Conservation (phyloP, 2,797 vertebrate genomes). For the Tiaroga cobitis region DNA sequence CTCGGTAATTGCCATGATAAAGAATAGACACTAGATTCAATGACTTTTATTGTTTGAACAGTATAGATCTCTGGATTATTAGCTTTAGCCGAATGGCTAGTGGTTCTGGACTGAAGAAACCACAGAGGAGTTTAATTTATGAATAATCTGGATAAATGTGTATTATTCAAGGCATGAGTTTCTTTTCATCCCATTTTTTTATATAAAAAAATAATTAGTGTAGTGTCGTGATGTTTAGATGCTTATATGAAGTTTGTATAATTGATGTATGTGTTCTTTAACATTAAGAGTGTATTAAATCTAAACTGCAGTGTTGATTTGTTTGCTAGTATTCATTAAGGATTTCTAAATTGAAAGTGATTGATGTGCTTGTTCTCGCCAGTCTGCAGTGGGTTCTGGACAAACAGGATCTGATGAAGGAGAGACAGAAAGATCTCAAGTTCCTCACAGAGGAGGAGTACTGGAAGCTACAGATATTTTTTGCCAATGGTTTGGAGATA, state of each 20-base stretch:
- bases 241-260: constrained; percentile 29
- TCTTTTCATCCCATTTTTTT: not conserved
- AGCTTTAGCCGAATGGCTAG: constrained; percentile 27
- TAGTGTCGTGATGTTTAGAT: not conserved
- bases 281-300: not conserved
- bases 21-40: not conserved
- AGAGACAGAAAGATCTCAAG: constrained; percentile 97
- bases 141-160: not conserved
- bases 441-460: constrained; percentile 97
- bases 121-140: not conserved
- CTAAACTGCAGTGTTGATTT: not conserved
- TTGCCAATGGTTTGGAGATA: constrained; percentile 89
- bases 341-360: not conserved
- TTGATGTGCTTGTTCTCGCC: not conserved
- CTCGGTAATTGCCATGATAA: not conserved
- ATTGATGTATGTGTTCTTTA: not conserved
- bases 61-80: not conserved
- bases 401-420: constrained; percentile 98
- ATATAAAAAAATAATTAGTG: not conserved
- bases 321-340: not conserved
- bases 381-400: constrained; percentile 99
- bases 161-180: not conserved
- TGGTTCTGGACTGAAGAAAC: not conserved
- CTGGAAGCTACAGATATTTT: constrained; percentile 99
- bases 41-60: not conserved